phyloP scores from a whole-genome alignment of 2,888 invertebrate genomes.

The Drosophila maculinotata region DNA sequence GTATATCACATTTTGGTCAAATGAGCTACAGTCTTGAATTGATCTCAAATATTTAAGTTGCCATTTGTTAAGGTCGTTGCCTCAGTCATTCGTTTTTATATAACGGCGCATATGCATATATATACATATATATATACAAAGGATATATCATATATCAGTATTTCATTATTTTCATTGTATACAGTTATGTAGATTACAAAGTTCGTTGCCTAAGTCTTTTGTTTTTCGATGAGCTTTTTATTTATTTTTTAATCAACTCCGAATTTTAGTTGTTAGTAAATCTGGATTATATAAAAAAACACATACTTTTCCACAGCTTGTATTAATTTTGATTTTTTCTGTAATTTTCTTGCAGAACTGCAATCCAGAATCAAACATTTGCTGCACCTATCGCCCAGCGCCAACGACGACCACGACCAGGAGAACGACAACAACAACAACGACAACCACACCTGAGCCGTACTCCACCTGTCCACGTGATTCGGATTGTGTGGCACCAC shows the following conservation, averaged over 20 bases:
- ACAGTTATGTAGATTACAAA: slow-evolving; percentile 31
- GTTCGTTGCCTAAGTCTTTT: slow-evolving; percentile 76
- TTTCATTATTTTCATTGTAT: too few species aligned
- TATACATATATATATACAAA: background rate
- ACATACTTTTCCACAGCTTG: too few species aligned
- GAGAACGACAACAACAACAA: slow-evolving; percentile 77
- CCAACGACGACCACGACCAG: slow-evolving; percentile 62
- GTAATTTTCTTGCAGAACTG: slow-evolving; percentile 83
- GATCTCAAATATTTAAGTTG: background rate
- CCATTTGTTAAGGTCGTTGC: too few species aligned
- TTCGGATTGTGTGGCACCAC: slow-evolving; percentile 82
- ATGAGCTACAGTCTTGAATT: background rate
- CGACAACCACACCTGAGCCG: slow-evolving; percentile 75
- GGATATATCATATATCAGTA: too few species aligned
- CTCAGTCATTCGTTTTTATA: slow-evolving; percentile 1
- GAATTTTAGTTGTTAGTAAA: too few species aligned
- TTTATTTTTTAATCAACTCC: too few species aligned
- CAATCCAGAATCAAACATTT: slow-evolving; percentile 84
- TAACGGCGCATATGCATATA: background rate
- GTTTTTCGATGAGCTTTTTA: slow-evolving; percentile 15
- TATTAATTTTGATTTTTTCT: slow-evolving; percentile 9
- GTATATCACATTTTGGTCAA: background rate
- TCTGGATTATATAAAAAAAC: too few species aligned
- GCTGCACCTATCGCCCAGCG: slow-evolving; percentile 84
- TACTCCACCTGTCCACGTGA: slow-evolving; percentile 75